These are phyloP conservation scores for Melanostoma scalare DNA, from an alignment of 2,888 invertebrate genomes.

Conservation along the genomic window DNA sequence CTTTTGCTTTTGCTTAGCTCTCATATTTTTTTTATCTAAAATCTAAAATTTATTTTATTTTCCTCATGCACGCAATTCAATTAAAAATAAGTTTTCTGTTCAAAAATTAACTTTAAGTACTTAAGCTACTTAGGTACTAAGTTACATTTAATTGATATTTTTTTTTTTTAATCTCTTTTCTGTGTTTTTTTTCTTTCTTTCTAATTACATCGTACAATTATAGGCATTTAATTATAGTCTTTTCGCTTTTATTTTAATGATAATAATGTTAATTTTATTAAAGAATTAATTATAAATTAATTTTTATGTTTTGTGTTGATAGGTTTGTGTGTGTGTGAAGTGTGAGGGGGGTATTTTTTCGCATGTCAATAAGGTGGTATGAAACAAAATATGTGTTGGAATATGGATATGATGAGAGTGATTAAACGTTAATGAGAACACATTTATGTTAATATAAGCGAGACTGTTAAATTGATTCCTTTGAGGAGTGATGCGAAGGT, in stretches of 20 bases:
- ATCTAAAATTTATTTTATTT: conserved; percentile 36
- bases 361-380: background rate
- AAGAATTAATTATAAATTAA: conserved; percentile 10
- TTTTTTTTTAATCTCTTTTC: conserved; percentile 35
- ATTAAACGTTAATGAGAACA: too few relatives aligned
- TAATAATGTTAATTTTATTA: conserved; percentile 29
- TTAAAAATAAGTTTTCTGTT: conserved; percentile 5
- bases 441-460: too few relatives aligned
- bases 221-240: conserved; percentile 73
- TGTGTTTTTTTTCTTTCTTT: conserved; percentile 21
- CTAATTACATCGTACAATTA: conserved; percentile 68
- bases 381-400: background rate
- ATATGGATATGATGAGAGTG: too few relatives aligned
- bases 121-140: conserved; percentile 73
- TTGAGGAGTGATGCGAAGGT: too few relatives aligned
- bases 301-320: background rate
- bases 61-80: conserved; percentile 13
- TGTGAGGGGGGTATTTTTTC: background rate
- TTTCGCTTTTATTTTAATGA: conserved; percentile 58
- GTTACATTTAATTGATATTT: conserved; percentile 73
- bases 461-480: too few relatives aligned
- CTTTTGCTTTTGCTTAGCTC: background rate
- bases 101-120: conserved; percentile 36
- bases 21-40: conserved; percentile 3
- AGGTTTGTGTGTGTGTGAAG: background rate